Base-by-base conservation (phyloP, 2,888 invertebrate species). In the Teinopalpus imperialis region DNA sequence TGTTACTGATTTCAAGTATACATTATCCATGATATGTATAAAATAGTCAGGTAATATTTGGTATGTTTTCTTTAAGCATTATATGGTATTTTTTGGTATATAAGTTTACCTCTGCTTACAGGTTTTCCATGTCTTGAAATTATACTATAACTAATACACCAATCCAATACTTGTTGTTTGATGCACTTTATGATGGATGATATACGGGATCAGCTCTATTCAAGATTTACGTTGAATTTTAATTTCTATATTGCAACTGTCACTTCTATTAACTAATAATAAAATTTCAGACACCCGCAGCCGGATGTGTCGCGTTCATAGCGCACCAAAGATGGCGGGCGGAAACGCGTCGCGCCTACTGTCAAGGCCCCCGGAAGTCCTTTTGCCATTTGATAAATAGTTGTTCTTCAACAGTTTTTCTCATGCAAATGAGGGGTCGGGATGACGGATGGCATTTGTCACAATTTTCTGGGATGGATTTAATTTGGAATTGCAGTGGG, bases 351-450 rank as follows among this genome's bases (percentile, higher is more conserved):
- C 83, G 87, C 86, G 87, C 83, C 86, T 81, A 73, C 79, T 80
- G 83, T 80, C 85, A 83, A 74, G 77, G 81, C 79, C 63, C 77
- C 76, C 86, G 87, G 87, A 88, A 83, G 79, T 81, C 67, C 81
- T 65, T 76, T 77, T 63, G 73, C 85, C 74, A 81, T 86, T 88
- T 88, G 87, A 88, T 87, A 88, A 88, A 88, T 88, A 88, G 87
- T 87, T 86, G 87, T 87, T 86, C 87, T 85, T 83, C 74, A 78
- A 77, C 74, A 81, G 86, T 87, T 87, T 86, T 87, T 86, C 83
- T 83, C 81, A 87, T 87, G 87, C 85, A 88, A 86, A 87, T 87
- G 85, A 86, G 83, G 87, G 83, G 85, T 67, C 55, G 59, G 77
- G 73, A 87, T 88, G 87, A 88, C 85, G 80, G 75, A 88, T 87